A percentile compares a stretch with the other conserved stretches of the same genome.
Conservation (phyloP, 1,140 invertebrate species). For the Conus ventricosus region DNA sequence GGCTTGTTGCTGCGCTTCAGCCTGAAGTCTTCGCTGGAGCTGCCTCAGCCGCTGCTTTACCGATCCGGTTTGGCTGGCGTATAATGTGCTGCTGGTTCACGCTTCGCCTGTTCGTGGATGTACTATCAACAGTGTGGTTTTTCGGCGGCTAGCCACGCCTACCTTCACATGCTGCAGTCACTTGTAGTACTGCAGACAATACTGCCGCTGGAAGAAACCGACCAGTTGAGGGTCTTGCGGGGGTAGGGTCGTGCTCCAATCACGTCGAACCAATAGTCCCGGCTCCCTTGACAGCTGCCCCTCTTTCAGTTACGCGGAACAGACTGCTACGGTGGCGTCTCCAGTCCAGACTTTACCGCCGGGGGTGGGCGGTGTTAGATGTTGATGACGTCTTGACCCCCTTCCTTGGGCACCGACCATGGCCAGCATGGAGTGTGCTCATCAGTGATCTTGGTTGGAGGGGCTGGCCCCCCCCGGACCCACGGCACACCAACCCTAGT, state of each 20-base stretch:
- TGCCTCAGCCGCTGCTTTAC: not conserved
- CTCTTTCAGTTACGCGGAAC: slow-evolving; percentile 2
- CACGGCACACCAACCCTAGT: slow-evolving; percentile 35
- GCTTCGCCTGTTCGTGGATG: slow-evolving; percentile 4
- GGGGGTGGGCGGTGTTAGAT: not conserved
- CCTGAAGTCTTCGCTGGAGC: not conserved
- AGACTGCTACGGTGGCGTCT: not conserved
- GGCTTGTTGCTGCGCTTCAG: too few species aligned
- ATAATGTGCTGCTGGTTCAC: not conserved
- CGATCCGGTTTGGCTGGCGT: not conserved
- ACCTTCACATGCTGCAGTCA: slow-evolving; percentile 48
- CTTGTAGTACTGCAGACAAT: slow-evolving; percentile 45
- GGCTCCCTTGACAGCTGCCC: slow-evolving; percentile 23
- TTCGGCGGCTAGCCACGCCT: slow-evolving; percentile 42
- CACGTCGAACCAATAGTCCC: slow-evolving; percentile 39
- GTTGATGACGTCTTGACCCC: not conserved
- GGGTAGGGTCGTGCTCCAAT: slow-evolving; percentile 35
- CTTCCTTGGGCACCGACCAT: not conserved
- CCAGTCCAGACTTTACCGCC: not conserved
- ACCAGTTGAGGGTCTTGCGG: too few species aligned
- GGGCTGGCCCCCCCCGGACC: slow-evolving; percentile 8
- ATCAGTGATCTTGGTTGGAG: too few species aligned
- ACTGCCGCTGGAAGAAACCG: slow-evolving; percentile 42
- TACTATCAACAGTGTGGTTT: slow-evolving; percentile 38
- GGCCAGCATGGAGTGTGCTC: not conserved